Conservation (phyloP, 2,888 invertebrate species). For the Brenthis hecate region DNA sequence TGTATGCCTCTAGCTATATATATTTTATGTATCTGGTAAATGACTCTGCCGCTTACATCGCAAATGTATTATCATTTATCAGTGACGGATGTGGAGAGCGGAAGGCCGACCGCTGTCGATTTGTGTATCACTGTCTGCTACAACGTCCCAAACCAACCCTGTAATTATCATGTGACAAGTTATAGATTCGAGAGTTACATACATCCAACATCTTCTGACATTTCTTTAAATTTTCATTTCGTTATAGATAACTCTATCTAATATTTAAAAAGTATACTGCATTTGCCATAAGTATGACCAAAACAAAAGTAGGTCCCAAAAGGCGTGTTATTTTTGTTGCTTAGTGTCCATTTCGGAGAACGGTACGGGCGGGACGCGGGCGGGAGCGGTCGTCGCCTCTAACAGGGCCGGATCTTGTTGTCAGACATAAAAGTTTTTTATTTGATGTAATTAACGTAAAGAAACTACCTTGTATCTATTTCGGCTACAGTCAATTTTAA, state of each 20-base stretch:
- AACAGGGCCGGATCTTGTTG: constrained; percentile 61
- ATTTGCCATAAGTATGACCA: constrained; percentile 51
- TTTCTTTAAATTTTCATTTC: too few species aligned
- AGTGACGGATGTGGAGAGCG: constrained; percentile 69
- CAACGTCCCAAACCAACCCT: constrained; percentile 29
- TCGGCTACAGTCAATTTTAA: too few species aligned
- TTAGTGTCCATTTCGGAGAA: constrained; percentile 77
- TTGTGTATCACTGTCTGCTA: constrained; percentile 43
- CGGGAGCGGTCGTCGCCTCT: constrained; percentile 80
- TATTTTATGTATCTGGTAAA: constrained; percentile 8
- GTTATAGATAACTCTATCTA: too few species aligned
- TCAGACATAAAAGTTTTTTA: constrained; percentile 2
- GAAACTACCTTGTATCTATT: too few species aligned
- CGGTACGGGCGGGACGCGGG: constrained; percentile 65
- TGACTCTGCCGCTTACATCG: constrained; percentile 42
- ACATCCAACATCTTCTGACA: too few species aligned
- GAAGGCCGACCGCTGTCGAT: constrained; percentile 57
- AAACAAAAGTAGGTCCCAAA: constrained; percentile 78
- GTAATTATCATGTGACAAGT: background rate
- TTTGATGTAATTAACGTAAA: too few species aligned
- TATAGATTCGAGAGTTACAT: too few species aligned
- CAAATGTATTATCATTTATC: constrained; percentile 67
- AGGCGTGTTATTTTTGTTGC: constrained; percentile 76
- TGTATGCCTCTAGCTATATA: constrained; percentile 17
- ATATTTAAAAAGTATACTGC: too few species aligned